These are phyloP conservation scores for Drosophila repletoides DNA, from an alignment of 1,140 invertebrate genomes.

Conservation along the genomic window DNA sequence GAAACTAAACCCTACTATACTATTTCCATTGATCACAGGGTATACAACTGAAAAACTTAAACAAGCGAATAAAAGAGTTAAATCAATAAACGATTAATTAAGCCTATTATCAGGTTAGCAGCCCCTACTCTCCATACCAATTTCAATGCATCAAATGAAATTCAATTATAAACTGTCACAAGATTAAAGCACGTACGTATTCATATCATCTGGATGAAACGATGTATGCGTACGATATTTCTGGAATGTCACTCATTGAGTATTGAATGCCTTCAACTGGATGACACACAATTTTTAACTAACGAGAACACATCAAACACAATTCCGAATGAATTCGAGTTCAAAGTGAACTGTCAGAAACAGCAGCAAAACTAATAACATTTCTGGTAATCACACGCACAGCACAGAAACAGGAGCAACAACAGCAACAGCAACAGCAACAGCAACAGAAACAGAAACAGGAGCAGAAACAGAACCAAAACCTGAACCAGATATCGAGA, in stretches of 20 bases:
- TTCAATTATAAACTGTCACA: conserved; percentile 56
- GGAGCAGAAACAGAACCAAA: not conserved
- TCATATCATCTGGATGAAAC: not conserved
- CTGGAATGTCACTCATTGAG: not conserved
- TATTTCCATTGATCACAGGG: no score
- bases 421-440: not conserved
- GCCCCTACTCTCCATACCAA: no score
- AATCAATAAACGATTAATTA: no score
- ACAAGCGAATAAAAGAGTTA: no score
- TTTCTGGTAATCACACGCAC: conserved; percentile 48
- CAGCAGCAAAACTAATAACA: conserved; percentile 55
- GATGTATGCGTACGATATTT: not conserved
- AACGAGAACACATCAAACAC: conserved; percentile 20
- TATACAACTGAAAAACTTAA: no score
- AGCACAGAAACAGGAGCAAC: not conserved
- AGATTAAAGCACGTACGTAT: conserved; percentile 1
- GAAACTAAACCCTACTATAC: no score
- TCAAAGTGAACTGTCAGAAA: conserved; percentile 62
- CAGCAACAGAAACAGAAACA: not conserved
- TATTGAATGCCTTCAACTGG: no score
- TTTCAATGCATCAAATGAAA: conserved; percentile 36
- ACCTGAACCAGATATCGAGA: no score
- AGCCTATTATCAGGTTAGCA: no score
- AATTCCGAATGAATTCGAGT: conserved; percentile 19
- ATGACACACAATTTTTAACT: conserved; percentile 13